Base-by-base conservation (phyloP, 2,797 vertebrate species). In the Melanotaenia pygmaea region DNA sequence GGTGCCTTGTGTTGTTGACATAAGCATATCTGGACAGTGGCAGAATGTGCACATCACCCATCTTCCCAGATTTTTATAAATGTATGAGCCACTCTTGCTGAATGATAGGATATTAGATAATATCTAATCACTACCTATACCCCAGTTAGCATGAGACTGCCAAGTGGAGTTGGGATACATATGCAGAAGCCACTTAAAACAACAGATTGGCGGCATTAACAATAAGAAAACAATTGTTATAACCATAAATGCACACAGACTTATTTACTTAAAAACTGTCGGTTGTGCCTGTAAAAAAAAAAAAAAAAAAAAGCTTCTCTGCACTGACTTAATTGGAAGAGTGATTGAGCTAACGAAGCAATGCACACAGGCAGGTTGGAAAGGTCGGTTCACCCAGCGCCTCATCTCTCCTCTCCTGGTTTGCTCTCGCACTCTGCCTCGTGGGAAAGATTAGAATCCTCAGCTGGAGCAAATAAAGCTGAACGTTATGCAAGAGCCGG, bases 391-490 rank as follows among this genome's bases (percentile, higher is more conserved):
- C 5, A 57, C 45, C 70, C 51, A 5, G 59, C 66, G 76, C 65
- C 79, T 83, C 72, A 78, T 67, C 72, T 70, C 67, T 67, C 64
- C 53, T 82, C 88, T 76, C 73, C 79, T 73, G 82, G 73, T 86
- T 85, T 79, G 63, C 80, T 76, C 86, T 79, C 32, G 61, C 74
- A 0, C 76, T 81, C 51, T 81, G 90, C 87, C 92, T 91, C 85
- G 64, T 88, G 89, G 86, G 88, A 90, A 88, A 94, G 93, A 93
- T 94, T 91, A 93, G 83, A 87, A 88, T 91, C 89, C 88, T 92
- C 92, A 90, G 91, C 88, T 91, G 92, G 90, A 90, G 89, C 90
- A 91, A 94, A 93, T 94, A 93, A 93, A 93, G 88, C 91, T 89
- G 85, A 77, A 81, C 63, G 83, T 94, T 94, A 94, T 86, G 92